Evolutionary conservation across 2,113 vertebrate species (phyloP), one percentile per base, ranked within the genome.

Genomic region (Nothoprocta perdicaria): DNA sequence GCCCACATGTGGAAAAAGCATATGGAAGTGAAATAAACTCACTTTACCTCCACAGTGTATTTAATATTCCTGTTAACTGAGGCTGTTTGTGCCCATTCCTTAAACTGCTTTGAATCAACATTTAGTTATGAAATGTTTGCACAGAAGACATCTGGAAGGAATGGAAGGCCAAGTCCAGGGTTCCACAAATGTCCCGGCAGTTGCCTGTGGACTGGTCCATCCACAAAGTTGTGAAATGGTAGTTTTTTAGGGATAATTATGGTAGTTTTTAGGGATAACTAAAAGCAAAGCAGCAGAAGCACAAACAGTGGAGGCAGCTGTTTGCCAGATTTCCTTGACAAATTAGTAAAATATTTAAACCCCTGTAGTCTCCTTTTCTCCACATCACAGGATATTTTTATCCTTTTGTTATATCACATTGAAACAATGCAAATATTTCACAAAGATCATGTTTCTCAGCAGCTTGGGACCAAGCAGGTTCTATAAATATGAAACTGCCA

Each of bases 251-350:
- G n/a, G n/a, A n/a, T n/a, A n/a, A n/a, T n/a, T n/a, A n/a, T n/a
- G n/a, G n/a, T n/a, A n/a, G n/a, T n/a, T n/a, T n/a, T n/a, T n/a
- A 23, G 68, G 29, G 58, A 85, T 89, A 94, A 95, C 94, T 91
- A 95, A 95, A 93, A 95, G 84, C 91, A 94, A 96, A 91, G 69
- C 71, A 92, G 57, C 24, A 74, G 35, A 90, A 85, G 81, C 95
- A 81, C 80, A 89, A 95, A 92, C 81, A 91, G 73, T 10, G 27
- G 79, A 89, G 40, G 80, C 92, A 95, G 87, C 91, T 95, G 92
- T 89, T 92, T 94, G 69, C 88, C 93, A 95, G 84, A 94, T 71
- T 89, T 90, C 21, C 62, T 73, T 80, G 57, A 92, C 41, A 91
- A 94, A 90, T 86, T 61, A 92, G 76, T 57, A 53, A 92, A 86